Percentiles rank a stretch among this genome's conserved stretches.
These are phyloP conservation scores for Crax fasciolata DNA, from an alignment of 2,797 vertebrate genomes.

Conservation along the genomic window DNA sequence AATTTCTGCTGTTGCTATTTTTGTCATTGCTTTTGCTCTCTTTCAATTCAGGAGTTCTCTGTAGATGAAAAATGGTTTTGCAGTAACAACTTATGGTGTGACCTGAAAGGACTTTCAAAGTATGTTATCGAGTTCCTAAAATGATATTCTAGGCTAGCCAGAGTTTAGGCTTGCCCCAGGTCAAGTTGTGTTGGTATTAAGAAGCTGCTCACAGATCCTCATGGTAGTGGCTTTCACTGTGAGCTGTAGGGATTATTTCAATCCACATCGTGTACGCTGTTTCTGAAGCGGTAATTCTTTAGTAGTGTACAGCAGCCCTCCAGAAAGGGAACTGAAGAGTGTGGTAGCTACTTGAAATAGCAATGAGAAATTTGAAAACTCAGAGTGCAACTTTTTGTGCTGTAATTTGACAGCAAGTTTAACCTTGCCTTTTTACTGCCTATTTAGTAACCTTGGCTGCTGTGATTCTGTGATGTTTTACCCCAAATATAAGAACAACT, in stretches of 20 bases:
- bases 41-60: not conserved
- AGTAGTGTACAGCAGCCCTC: fast-evolving
- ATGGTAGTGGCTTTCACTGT: not conserved
- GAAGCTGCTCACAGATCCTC: not conserved
- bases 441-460: not conserved
- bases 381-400: not conserved
- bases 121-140: not conserved
- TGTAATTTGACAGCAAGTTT: not conserved
- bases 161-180: not conserved
- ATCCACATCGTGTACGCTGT: not conserved
- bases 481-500: not conserved
- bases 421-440: not conserved
- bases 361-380: not conserved
- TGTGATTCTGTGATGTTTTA: not conserved
- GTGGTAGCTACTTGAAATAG: not conserved
- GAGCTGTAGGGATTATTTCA: not conserved
- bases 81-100: not conserved
- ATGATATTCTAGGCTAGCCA: not conserved
- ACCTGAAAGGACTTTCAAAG: constrained; percentile 6
- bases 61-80: not conserved
- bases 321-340: not conserved
- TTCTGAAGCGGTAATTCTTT: not conserved
- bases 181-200: not conserved
- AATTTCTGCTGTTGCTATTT: not conserved
- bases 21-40: not conserved